Conservation (phyloP, 2,888 invertebrate genomes). For the Amiota communis region DNA sequence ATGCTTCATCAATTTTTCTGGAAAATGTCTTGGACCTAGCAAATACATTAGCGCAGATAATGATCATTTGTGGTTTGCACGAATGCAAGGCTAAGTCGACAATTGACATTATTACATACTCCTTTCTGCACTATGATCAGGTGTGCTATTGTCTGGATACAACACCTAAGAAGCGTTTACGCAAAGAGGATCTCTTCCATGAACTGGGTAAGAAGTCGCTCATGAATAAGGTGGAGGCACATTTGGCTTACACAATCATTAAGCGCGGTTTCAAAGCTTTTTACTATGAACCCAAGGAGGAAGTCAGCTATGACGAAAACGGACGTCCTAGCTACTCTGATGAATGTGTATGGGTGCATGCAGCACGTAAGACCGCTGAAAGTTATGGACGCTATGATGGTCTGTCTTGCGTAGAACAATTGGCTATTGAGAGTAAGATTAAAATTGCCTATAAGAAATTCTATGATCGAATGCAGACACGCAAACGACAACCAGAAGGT, state of each 20-base stretch:
- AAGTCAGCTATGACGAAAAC: slow-evolving; percentile 51
- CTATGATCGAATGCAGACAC: slow-evolving; percentile 65
- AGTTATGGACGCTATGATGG: slow-evolving; percentile 66
- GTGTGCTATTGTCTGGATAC: slow-evolving; percentile 67
- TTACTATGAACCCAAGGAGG: slow-evolving; percentile 63
- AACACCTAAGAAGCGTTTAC: slow-evolving; percentile 63
- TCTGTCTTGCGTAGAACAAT: slow-evolving; percentile 61
- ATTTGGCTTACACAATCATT: slow-evolving; percentile 68
- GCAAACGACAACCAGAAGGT: slow-evolving; percentile 60
- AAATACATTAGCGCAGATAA: slow-evolving; percentile 65
- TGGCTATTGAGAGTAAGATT: slow-evolving; percentile 65
- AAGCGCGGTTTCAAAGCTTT: slow-evolving; percentile 70
- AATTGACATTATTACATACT: slow-evolving; percentile 65
- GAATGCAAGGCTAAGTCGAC: slow-evolving; percentile 71
- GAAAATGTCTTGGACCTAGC: slow-evolving; percentile 69
- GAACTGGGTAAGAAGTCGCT: slow-evolving; percentile 69
- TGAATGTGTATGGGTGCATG: slow-evolving; percentile 69
- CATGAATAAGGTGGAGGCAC: slow-evolving; percentile 70
- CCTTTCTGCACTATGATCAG: slow-evolving; percentile 69
- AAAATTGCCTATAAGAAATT: slow-evolving; percentile 66
- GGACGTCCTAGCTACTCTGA: slow-evolving; percentile 58
- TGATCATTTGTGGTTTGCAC: slow-evolving; percentile 69
- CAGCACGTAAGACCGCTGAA: slow-evolving; percentile 67
- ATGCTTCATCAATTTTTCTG: slow-evolving; percentile 67
- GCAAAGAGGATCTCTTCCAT: slow-evolving; percentile 67